These are phyloP conservation scores for Coccyzus lansbergi DNA, from an alignment of 2,797 vertebrate species.

Conservation along the genomic window DNA sequence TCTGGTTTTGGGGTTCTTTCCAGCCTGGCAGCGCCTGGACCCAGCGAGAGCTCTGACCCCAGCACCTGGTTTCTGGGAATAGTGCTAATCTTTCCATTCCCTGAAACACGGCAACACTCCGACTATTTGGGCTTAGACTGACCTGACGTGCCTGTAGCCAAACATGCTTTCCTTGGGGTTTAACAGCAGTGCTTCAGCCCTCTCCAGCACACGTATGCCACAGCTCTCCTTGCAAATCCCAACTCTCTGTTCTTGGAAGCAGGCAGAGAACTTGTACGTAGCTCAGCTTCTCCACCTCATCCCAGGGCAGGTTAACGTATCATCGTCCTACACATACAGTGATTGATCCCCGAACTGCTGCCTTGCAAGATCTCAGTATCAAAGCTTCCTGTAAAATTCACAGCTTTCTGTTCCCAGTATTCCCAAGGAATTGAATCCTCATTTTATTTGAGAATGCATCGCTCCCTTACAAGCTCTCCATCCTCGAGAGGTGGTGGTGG, in stretches of 20 bases:
- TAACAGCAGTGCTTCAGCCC: neutral
- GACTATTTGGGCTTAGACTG: neutral
- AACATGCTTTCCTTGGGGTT: accelerated
- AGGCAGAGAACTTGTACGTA: neutral
- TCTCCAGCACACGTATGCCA: neutral
- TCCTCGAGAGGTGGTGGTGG: too few species aligned
- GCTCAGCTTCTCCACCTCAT: neutral
- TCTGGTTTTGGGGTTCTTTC: neutral
- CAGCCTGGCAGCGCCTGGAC: neutral
- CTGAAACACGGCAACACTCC: accelerated
- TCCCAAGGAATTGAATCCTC: neutral
- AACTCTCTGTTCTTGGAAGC: neutral
- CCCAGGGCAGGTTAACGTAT: neutral
- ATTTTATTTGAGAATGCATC: accelerated
- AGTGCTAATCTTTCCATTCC: neutral
- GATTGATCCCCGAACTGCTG: accelerated
- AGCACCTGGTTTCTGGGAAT: accelerated
- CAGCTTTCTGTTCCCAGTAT: neutral
- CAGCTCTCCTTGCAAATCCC: too few species aligned
- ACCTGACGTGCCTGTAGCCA: neutral
- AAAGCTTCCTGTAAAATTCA: neutral
- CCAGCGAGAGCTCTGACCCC: accelerated
- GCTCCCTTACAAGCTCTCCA: neutral
- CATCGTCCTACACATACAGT: accelerated
- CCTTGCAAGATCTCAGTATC: accelerated